Percentiles rank a stretch among this genome's conserved stretches.
Conservation (phyloP, 2,888 invertebrate genomes). For the Hyposoter dolosus region DNA sequence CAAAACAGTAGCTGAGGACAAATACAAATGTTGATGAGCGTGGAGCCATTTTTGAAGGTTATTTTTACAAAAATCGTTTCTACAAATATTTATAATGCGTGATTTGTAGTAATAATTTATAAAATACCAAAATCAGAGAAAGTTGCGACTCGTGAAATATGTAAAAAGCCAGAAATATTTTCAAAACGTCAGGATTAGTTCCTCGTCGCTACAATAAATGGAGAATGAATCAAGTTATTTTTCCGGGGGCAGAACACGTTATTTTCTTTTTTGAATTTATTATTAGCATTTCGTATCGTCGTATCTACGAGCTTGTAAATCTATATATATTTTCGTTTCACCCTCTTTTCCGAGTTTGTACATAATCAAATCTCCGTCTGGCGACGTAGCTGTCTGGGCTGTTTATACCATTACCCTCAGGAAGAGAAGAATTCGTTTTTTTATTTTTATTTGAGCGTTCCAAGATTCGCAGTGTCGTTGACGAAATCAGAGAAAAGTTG, state of each 20-base stretch:
- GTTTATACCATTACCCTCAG: conserved; percentile 44
- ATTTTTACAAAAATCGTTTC: neutral
- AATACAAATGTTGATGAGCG: neutral
- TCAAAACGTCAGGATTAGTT: neutral
- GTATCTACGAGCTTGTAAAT: neutral
- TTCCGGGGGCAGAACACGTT: neutral
- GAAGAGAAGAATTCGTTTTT: conserved; percentile 26
- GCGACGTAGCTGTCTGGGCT: conserved; percentile 47
- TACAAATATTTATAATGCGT: neutral
- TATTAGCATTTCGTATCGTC: neutral
- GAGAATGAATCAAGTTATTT: conserved; percentile 8
- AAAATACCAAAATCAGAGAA: neutral
- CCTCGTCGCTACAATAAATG: conserved; percentile 10
- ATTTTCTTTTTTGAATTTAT: conserved; percentile 9
- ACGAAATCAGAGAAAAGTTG: conserved; percentile 26
- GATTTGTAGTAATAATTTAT: neutral
- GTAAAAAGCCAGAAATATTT: neutral
- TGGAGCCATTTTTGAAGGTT: neutral
- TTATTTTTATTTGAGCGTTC: conserved; percentile 7
- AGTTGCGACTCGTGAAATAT: too few species aligned
- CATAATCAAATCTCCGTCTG: conserved; percentile 57
- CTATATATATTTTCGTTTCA: conserved; percentile 18
- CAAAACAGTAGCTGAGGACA: neutral
- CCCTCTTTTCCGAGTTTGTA: conserved; percentile 40
- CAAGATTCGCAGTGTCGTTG: conserved; percentile 30